Conservation (phyloP, 2,797 vertebrate species). For the Chelon labrosus region DNA sequence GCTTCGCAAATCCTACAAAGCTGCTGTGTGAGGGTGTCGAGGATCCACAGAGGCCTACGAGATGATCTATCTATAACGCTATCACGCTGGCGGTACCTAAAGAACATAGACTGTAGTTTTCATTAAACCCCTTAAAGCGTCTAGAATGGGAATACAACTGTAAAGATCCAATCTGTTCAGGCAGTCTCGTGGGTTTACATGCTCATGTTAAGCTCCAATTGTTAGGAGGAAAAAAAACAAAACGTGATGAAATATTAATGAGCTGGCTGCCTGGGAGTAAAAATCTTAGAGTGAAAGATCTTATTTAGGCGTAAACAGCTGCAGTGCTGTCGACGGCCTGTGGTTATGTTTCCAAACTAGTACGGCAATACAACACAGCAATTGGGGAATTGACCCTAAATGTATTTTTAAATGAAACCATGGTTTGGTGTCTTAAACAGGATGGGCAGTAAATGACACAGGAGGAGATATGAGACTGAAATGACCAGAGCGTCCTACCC, state of each 20-base stretch:
- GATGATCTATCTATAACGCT: slow-evolving; percentile 38
- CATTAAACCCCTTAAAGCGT: slow-evolving; percentile 20
- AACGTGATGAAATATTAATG: slow-evolving; percentile 59
- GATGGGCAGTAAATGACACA: slow-evolving; percentile 19
- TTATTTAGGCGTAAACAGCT: slow-evolving; percentile 45
- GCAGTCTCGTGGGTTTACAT: slow-evolving; percentile 31
- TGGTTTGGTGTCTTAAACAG: slow-evolving; percentile 11
- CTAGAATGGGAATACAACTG: slow-evolving; percentile 13
- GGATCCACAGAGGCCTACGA: slow-evolving; percentile 25
- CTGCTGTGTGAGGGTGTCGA: slow-evolving; percentile 29
- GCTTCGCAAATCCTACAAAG: slow-evolving; percentile 46
- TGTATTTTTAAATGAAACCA: slow-evolving; percentile 30
- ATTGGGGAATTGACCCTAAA: slow-evolving; percentile 43
- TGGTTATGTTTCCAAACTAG: slow-evolving; percentile 37
- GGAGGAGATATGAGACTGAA: neutral
- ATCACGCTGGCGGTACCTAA: slow-evolving; percentile 10
- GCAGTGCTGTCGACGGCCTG: slow-evolving; percentile 11
- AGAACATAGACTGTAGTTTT: slow-evolving; percentile 26
- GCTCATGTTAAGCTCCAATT: slow-evolving; percentile 38
- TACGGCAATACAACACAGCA: slow-evolving; percentile 18
- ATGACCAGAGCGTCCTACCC: slow-evolving; percentile 1
- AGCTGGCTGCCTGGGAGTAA: slow-evolving; percentile 29
- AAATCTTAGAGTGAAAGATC: slow-evolving; percentile 38
- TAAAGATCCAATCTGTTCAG: slow-evolving; percentile 17
- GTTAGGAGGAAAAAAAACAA: slow-evolving; percentile 29